A percentile compares a stretch with the other conserved stretches of the same genome.
These are phyloP conservation scores for Dryoscopus gambensis DNA, from an alignment of 2,113 vertebrate genomes.

Conservation along the genomic window DNA sequence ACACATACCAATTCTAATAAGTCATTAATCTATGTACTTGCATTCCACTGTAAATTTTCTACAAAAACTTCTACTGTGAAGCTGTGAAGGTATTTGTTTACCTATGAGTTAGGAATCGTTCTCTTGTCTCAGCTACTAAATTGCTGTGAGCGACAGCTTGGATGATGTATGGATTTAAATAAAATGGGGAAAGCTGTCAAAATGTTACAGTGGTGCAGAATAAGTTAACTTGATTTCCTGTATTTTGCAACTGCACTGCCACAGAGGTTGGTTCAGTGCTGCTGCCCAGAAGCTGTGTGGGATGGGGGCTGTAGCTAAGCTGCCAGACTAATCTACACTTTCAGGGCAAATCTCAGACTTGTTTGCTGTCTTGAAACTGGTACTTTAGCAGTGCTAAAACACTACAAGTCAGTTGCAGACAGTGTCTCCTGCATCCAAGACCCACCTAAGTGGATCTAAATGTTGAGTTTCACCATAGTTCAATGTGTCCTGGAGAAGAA, in stretches of 20 bases:
- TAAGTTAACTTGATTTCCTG: neutral
- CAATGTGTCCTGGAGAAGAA: neutral
- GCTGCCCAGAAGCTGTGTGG: neutral
- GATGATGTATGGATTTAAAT: neutral
- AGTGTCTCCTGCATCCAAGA: neutral
- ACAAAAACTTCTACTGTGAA: neutral
- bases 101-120: neutral
- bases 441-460: neutral
- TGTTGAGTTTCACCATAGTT: neutral
- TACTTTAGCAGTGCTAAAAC: neutral
- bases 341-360: neutral
- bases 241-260: rapidly evolving
- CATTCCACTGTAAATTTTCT: neutral
- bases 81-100: neutral
- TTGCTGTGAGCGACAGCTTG: neutral
- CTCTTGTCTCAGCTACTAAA: neutral
- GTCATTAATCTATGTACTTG: neutral
- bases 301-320: rapidly evolving
- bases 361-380: neutral
- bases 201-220: neutral
- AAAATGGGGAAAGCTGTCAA: neutral
- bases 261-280: neutral
- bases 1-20: neutral
- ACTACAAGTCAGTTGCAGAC: neutral
- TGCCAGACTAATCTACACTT: neutral